Conservation (phyloP, 2,888 invertebrate genomes). For the Pantelozetes paolii region DNA sequence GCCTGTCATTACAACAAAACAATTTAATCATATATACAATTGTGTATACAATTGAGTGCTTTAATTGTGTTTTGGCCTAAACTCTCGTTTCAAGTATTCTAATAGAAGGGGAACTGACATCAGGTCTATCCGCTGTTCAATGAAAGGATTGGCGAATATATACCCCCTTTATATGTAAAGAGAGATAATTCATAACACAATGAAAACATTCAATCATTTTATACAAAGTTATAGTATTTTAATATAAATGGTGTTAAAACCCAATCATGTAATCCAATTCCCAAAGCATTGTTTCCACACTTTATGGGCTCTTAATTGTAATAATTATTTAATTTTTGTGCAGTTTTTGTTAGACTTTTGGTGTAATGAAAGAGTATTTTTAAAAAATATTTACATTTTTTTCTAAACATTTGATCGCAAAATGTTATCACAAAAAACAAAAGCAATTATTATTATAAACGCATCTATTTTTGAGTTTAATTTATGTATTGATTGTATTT, state of each 20-base stretch:
- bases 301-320: constrained; percentile 11
- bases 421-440: not conserved
- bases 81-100: too few species aligned
- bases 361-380: constrained; percentile 26
- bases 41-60: not conserved
- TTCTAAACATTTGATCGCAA: constrained; percentile 1
- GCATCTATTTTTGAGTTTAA: constrained; percentile 7
- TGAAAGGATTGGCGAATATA: too few species aligned
- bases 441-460: constrained; percentile 6
- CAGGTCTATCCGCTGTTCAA: too few species aligned
- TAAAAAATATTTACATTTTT: not conserved
- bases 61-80: too few species aligned
- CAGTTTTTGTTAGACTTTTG: constrained; percentile 33
- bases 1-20: not conserved
- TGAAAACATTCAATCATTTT: too few species aligned
- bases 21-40: constrained; percentile 10
- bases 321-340: not conserved
- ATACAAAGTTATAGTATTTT: too few species aligned
- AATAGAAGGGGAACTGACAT: too few species aligned
- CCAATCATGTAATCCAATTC: too few species aligned
- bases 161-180: too few species aligned
- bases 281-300: too few species aligned
- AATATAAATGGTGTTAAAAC: too few species aligned
- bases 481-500: constrained; percentile 28
- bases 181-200: too few species aligned